Evolutionary conservation across 1,140 invertebrate genomes (phyloP).

Genomic region (Campoletis sonorensis): DNA sequence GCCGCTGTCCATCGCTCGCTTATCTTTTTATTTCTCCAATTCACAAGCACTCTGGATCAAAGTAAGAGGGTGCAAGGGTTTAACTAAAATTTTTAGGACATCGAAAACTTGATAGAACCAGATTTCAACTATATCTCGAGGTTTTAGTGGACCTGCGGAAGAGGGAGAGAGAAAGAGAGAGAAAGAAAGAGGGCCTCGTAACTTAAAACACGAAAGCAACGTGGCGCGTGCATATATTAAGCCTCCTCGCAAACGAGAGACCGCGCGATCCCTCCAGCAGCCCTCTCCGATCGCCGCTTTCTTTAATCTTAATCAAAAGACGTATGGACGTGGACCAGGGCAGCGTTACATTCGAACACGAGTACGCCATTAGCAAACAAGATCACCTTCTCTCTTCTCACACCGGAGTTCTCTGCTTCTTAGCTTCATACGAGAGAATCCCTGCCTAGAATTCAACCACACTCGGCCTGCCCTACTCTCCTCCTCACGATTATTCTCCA

Average conservation of each 20-base stretch:
- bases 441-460: not conserved
- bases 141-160: not conserved
- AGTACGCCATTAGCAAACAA: constrained; percentile 75
- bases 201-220: constrained; percentile 62
- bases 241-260: constrained; percentile 28
- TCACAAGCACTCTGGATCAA: no score
- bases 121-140: not conserved
- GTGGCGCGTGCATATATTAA: constrained; percentile 47
- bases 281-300: constrained; percentile 66
- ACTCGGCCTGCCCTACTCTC: not conserved
- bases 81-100: no score
- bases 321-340: constrained; percentile 66
- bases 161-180: constrained; percentile 25
- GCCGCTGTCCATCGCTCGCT: no score
- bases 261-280: constrained; percentile 59
- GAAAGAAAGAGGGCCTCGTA: constrained; percentile 57
- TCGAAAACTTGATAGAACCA: no score
- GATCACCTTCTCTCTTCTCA: constrained; percentile 67
- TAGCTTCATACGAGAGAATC: constrained; percentile 23
- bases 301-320: constrained; percentile 75
- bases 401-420: constrained; percentile 24
- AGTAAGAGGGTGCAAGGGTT: no score
- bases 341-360: constrained; percentile 72
- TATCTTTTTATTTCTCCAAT: no score
- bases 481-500: constrained; percentile 24